Evolutionary conservation across 1,140 invertebrate genomes (phyloP), one percentile per base, ranked within the genome.

Genomic region (Xylocopa sonorina): DNA sequence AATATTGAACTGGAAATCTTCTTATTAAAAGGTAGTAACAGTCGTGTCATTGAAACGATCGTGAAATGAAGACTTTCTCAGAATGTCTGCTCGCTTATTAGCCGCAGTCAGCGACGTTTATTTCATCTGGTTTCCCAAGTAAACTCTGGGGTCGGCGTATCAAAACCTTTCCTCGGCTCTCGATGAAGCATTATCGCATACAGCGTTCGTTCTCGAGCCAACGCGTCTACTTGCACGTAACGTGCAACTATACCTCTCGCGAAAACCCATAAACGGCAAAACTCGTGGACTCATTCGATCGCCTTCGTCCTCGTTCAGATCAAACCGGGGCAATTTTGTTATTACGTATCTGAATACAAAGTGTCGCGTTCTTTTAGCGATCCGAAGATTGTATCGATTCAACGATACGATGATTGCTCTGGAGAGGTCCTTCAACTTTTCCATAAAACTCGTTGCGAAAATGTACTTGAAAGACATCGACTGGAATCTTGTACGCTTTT

Each of bases 341-440:
- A 75, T 75, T 75, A 55, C 38, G 14, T 34, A 75, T 75, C 32
- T 24, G 50, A 41, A 66, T 66, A 24, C 50, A 57, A 64, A 64
- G 62, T 16, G 10, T 34, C 29, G 29, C 1, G 32, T 29, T 58
- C 29, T 32, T 12, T 18, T 72, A 55, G 69, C 58, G 60, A 58
- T 43, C 53, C 57, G 24, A 41, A 57, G 57, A 72, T 46, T 38
- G 34, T 16, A 48, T 48, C n/a, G n/a, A 9, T 32, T 21, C 5
- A 2, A 10, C 6, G 43, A n/a, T 43, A 21, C 14, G 60, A 27
- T 46, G 34, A 55, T 55, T 14, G 7, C 2, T 27, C 1, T 18
- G 48, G 48, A 50, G 18, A 50, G 48, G 48, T 50, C 48, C 6
- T 21, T 21, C 16, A 50, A 21, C 21, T 50, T 50, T 50, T 50